Percentiles rank a stretch among this genome's conserved stretches.
Conservation (phyloP, 2,113 vertebrate species). For the Jacana jacana region DNA sequence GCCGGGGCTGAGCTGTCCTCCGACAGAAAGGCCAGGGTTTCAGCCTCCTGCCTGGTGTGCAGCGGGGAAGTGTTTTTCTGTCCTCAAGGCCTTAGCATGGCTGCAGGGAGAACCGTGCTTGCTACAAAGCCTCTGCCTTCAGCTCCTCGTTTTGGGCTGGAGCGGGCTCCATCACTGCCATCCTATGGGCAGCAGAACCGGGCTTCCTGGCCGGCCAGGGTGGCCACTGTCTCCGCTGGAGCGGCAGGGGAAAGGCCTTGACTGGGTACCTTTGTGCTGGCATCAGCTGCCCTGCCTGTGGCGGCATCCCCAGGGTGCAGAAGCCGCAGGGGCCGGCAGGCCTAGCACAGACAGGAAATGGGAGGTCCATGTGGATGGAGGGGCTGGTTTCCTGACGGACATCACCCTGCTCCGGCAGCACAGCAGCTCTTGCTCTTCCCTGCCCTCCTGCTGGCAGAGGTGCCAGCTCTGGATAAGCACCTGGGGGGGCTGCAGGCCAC, state of each 20-base stretch:
- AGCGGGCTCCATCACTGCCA: neutral
- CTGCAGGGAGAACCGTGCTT: neutral
- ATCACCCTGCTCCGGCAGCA: neutral
- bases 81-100: neutral
- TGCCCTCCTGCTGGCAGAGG: neutral
- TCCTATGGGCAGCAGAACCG: accelerated
- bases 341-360: accelerated
- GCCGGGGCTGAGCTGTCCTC: neutral
- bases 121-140: accelerated
- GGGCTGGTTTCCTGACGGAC: neutral
- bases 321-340: neutral
- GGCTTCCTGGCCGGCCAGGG: neutral
- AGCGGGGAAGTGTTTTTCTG: neutral
- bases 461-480: neutral
- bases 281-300: neutral
- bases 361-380: neutral
- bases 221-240: accelerated
- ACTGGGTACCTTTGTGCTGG: neutral
- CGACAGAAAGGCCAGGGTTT: neutral
- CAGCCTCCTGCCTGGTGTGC: accelerated
- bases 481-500: neutral
- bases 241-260: neutral
- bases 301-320: neutral
- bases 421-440: neutral
- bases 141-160: neutral